A percentile compares a stretch with the other conserved stretches of the same genome.
Evolutionary conservation across 2,113 vertebrate genomes (phyloP).

Genomic region (Balaeniceps rex): DNA sequence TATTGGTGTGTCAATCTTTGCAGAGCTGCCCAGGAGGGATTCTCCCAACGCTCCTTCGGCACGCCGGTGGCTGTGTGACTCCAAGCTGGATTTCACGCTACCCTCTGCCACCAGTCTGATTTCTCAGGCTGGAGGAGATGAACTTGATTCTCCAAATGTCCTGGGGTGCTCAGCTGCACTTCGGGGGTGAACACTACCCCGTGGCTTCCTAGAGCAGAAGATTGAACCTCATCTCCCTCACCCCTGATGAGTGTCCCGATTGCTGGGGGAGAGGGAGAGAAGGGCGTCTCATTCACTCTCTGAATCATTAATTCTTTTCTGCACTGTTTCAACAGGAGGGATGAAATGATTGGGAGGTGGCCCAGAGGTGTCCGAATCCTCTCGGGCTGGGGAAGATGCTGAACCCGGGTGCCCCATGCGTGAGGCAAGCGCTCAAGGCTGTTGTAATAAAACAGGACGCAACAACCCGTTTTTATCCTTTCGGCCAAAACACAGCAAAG

Average conservation of each 20-base stretch:
- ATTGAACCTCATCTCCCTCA: neutral
- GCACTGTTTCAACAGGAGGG: neutral
- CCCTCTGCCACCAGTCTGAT: neutral
- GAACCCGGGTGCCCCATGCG: fast-evolving
- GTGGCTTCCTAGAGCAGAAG: neutral
- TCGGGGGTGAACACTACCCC: neutral
- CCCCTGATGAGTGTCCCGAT: too few relatives aligned
- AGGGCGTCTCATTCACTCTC: neutral
- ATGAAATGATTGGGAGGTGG: neutral
- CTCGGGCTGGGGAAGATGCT: neutral
- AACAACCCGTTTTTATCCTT: neutral
- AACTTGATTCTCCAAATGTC: neutral
- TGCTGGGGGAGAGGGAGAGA: neutral
- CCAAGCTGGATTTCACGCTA: neutral
- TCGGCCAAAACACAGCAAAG: neutral
- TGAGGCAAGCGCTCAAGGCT: neutral
- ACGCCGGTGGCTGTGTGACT: fast-evolving
- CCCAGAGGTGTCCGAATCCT: neutral
- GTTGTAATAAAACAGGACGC: neutral
- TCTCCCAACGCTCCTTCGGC: neutral
- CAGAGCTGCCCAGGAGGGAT: neutral
- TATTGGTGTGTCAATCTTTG: neutral
- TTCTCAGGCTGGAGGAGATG: neutral
- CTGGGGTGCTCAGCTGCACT: fast-evolving
- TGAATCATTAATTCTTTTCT: neutral